Conservation (phyloP, 2,797 vertebrate genomes). For the Lates japonicus region DNA sequence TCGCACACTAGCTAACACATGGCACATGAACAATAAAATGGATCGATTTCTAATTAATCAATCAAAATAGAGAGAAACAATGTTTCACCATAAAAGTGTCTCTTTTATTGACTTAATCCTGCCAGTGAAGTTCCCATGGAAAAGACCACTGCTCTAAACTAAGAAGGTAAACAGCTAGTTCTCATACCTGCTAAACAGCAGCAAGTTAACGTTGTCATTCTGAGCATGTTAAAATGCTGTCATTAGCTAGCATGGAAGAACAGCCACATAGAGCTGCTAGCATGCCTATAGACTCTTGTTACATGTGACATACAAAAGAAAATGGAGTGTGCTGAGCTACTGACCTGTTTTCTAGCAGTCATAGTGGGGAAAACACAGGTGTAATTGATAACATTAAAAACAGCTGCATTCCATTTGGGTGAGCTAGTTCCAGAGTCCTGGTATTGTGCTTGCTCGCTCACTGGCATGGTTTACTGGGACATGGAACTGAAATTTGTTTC, state of each 20-base stretch:
- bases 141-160: too few species aligned
- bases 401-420: slow-evolving; percentile 10
- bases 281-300: too few species aligned
- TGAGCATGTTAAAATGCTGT: neutral
- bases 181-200: neutral
- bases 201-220: neutral
- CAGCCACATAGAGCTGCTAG: neutral
- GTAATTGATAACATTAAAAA: slow-evolving; percentile 10
- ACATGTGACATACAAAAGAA: too few species aligned
- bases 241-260: neutral
- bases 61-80: neutral
- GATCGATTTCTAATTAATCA: neutral
- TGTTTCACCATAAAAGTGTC: neutral
- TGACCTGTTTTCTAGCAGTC: neutral
- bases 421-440: neutral
- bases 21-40: neutral
- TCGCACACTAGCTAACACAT: neutral
- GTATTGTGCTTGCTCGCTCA: neutral
- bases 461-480: neutral
- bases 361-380: neutral
- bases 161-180: neutral
- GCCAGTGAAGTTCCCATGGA: neutral
- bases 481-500: neutral
- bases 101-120: neutral
- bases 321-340: neutral